phyloP scores from a whole-genome alignment of 2,797 vertebrate genomes.

The Apogon hyalosoma region DNA sequence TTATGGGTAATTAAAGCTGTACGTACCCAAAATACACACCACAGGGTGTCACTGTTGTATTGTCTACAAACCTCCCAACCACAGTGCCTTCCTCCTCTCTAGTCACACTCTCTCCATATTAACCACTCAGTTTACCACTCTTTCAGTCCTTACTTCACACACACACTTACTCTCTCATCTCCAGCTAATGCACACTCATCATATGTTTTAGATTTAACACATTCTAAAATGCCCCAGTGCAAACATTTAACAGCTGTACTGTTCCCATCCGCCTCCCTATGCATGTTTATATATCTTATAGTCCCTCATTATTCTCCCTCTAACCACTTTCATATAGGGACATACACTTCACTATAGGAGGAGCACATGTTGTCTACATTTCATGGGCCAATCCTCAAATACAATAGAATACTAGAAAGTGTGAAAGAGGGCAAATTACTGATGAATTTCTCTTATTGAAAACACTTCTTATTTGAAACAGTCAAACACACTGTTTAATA shows the following conservation, averaged over 20 bases:
- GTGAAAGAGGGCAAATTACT: neutral
- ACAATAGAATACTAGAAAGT: constrained; percentile 2
- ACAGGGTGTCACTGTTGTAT: constrained; percentile 74
- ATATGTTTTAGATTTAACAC: constrained; percentile 83
- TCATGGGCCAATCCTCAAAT: constrained; percentile 42
- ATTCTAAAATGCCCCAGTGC: constrained; percentile 69
- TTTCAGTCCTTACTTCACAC: constrained; percentile 42
- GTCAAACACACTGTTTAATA: constrained; percentile 4
- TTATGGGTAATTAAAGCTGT: neutral
- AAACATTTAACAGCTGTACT: constrained; percentile 78
- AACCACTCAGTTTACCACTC: constrained; percentile 42
- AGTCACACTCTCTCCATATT: constrained; percentile 46
- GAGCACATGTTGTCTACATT: constrained; percentile 41
- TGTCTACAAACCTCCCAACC: constrained; percentile 5
- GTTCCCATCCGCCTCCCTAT: constrained; percentile 55
- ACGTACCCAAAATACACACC: constrained; percentile 36
- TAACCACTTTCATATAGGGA: constrained; percentile 34
- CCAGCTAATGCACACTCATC: constrained; percentile 63
- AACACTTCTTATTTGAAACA: neutral
- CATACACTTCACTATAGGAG: constrained; percentile 49
- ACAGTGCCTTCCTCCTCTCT: neutral
- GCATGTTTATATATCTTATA: constrained; percentile 60
- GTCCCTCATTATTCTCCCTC: constrained; percentile 69
- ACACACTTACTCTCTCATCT: constrained; percentile 44
- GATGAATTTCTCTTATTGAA: neutral